Evolutionary conservation across 2,797 vertebrate genomes (phyloP).

Genomic region (Carduelis carduelis): DNA sequence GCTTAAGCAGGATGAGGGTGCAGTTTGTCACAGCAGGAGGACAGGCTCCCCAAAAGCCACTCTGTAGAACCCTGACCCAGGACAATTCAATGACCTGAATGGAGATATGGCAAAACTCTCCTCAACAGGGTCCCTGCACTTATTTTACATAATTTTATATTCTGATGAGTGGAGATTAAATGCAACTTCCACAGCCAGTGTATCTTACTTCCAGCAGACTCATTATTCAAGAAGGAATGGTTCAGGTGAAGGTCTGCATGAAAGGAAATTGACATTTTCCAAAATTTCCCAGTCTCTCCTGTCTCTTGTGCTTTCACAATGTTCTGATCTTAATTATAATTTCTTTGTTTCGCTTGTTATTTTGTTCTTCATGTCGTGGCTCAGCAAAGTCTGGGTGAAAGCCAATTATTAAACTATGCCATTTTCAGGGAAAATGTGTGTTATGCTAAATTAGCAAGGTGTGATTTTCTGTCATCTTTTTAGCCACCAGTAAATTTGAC

Average conservation of each 20-base stretch:
- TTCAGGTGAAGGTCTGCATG: background rate
- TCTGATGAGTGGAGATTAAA: background rate
- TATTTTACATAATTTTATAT: background rate
- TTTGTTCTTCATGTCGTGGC: background rate
- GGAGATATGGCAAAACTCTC: background rate
- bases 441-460: background rate
- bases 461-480: background rate
- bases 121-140: background rate
- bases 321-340: background rate
- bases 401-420: background rate
- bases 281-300: background rate
- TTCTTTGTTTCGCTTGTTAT: background rate
- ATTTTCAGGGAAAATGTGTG: background rate
- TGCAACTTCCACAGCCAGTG: background rate
- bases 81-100: background rate
- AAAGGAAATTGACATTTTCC: background rate
- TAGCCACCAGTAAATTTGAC: background rate
- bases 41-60: background rate
- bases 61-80: background rate
- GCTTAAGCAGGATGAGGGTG: background rate
- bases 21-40: background rate
- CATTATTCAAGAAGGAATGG: background rate
- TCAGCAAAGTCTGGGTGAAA: background rate
- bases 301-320: background rate
- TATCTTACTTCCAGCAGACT: background rate